Evolutionary conservation across 1,140 invertebrate genomes (phyloP), one percentile per base, ranked within the genome.

Genomic region (Drosophila paulistorum): DNA sequence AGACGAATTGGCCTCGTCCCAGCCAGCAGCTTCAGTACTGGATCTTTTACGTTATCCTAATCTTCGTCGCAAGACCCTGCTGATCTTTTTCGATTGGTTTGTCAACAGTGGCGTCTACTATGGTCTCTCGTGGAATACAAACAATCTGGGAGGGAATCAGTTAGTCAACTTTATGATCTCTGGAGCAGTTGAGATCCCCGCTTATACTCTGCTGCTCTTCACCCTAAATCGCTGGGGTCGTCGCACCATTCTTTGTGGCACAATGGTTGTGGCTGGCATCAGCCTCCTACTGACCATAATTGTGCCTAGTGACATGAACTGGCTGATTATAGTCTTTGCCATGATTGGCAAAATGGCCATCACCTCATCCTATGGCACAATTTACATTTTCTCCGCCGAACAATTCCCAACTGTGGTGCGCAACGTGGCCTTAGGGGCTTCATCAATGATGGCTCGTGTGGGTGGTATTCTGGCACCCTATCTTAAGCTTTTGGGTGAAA

Each of bases 301-400:
- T 10, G 93, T 96, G 17, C 94, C 95, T 13, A 65, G 91, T 58
- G 92, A 94, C 77, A 91, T 94, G 64, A 92, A 92, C 2, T 95
- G 94, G 94, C 75, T 96, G 35, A 91, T 94, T 2, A 94, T 96
- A 5, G 93, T 94, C n/a, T 93, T 96, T 45, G 95, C 96, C 1
- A 97, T 97, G 96, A 91, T 96, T 39, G 96, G 96, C 9, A 97
- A 97, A 93, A 92, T 97, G 80, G 95, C 95, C 11, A 97, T 97
- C 54, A 97, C 96, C 1, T 94, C 96, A 0, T 96, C 96, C 3
- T 97, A 96, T 82, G 96, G 95, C 13, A 94, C 96, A 1, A 94
- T 97, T 35, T 97, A 97, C 83, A 94, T 97, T 55, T 96, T 96
- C 81, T 95, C 96, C 6, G 95, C 95, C 1, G 97, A 98, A 92